Conservation (phyloP, 2,113 vertebrate genomes). For the Lagopus muta region DNA sequence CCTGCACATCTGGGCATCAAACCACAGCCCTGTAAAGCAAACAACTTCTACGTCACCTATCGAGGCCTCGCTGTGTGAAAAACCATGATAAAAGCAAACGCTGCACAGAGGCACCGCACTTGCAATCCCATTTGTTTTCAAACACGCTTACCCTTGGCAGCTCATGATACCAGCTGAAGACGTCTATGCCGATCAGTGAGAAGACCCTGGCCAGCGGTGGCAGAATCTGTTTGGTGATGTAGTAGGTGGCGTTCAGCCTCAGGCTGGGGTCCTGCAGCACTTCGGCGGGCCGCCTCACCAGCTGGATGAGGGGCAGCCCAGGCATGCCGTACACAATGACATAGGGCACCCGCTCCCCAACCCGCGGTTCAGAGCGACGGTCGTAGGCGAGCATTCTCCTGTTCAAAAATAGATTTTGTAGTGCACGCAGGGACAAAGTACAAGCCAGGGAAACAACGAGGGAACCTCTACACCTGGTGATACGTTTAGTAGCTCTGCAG, state of each 20-base stretch:
- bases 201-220: conserved; percentile 92
- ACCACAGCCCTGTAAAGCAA: background rate
- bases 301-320: conserved; percentile 94
- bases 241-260: conserved; percentile 92
- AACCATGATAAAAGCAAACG: background rate
- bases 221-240: conserved; percentile 97
- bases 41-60: background rate
- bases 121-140: background rate
- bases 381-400: conserved; percentile 93
- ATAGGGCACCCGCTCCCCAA: conserved; percentile 95
- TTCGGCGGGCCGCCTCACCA: conserved; percentile 90
- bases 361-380: conserved; percentile 91
- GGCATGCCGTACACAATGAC: conserved; percentile 92
- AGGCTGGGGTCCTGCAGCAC: conserved; percentile 89
- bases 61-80: background rate
- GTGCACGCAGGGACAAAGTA: background rate
- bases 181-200: conserved; percentile 94
- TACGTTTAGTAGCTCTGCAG: conserved; percentile 57
- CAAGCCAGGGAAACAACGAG: background rate
- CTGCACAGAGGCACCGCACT: accelerated
- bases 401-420: conserved; percentile 20
- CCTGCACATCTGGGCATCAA: background rate
- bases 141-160: conserved; percentile 88
- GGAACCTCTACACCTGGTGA: conserved; percentile 9
- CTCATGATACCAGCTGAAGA: conserved; percentile 96